phyloP scores from a whole-genome alignment of 2,797 vertebrate species.

The Pantherophis alleghaniensis region DNA sequence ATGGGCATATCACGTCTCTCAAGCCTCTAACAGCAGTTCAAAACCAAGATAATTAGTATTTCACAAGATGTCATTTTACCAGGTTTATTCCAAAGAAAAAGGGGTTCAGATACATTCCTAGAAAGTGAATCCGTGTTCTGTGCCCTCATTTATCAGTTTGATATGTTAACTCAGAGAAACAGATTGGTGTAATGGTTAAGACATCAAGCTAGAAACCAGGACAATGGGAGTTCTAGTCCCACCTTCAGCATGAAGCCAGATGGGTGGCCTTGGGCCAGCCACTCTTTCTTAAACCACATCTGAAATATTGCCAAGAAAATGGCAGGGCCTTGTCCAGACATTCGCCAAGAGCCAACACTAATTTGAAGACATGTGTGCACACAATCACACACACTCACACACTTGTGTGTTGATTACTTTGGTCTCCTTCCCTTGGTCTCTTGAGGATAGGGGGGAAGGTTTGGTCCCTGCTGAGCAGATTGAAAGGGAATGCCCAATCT shows the following conservation, averaged over 20 bases:
- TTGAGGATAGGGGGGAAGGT: background rate
- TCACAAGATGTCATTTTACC: background rate
- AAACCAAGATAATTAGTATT: background rate
- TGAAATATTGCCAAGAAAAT: background rate
- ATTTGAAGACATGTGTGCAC: background rate
- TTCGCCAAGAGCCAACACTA: background rate
- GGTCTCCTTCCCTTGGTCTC: background rate
- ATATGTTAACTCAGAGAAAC: background rate
- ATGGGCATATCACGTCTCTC: background rate
- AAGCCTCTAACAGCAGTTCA: background rate
- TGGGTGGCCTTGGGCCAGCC: background rate
- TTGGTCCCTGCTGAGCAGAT: background rate
- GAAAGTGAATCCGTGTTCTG: background rate
- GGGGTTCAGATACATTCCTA: background rate
- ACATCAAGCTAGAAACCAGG: background rate
- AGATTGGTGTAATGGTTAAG: background rate
- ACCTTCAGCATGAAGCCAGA: background rate
- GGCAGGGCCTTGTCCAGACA: background rate
- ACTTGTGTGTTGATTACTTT: background rate
- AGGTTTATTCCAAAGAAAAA: background rate
- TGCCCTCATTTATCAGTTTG: background rate
- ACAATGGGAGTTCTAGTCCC: background rate
- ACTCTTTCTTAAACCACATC: background rate
- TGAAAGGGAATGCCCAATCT: background rate
- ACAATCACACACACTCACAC: background rate